phyloP scores from a whole-genome alignment of 2,797 vertebrate genomes.

The Sebastolobus alascanus region DNA sequence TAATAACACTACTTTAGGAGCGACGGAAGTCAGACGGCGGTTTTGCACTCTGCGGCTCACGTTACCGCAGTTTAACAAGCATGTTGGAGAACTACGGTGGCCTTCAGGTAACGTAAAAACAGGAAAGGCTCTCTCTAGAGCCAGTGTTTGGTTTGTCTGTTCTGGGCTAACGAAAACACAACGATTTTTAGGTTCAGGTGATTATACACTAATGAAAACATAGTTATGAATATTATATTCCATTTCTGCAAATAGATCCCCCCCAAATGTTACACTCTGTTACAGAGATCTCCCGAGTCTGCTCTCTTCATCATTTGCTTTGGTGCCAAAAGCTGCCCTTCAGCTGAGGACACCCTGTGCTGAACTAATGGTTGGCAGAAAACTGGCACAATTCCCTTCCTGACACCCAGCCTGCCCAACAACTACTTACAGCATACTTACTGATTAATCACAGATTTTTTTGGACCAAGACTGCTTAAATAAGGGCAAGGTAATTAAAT shows the following conservation, averaged over 20 bases:
- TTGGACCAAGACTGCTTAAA: not conserved
- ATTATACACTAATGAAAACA: accelerated
- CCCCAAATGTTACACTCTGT: no score
- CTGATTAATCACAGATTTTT: not conserved
- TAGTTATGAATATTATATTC: no score
- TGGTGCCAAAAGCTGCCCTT: conserved; percentile 38
- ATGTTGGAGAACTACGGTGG: accelerated
- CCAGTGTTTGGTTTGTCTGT: no score
- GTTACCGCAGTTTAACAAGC: no score
- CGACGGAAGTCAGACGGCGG: no score
- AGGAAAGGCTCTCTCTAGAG: no score
- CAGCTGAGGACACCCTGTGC: conserved; percentile 23
- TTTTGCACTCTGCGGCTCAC: no score
- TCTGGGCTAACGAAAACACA: no score
- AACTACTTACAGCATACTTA: conserved; percentile 9
- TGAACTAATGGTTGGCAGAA: conserved; percentile 17
- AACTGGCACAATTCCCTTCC: conserved; percentile 11
- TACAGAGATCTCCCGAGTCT: conserved; percentile 8
- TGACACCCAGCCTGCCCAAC: conserved; percentile 20
- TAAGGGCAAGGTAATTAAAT: not conserved
- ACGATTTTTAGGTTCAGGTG: no score
- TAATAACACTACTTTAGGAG: no score
- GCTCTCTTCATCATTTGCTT: conserved; percentile 30
- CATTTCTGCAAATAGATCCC: no score
- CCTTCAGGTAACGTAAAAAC: no score